Percentiles rank a stretch among this genome's conserved stretches.
Evolutionary conservation across 53 echinoderm and acorn worm genomes (phyloP).

Genomic region (Henricia sp.): DNA sequence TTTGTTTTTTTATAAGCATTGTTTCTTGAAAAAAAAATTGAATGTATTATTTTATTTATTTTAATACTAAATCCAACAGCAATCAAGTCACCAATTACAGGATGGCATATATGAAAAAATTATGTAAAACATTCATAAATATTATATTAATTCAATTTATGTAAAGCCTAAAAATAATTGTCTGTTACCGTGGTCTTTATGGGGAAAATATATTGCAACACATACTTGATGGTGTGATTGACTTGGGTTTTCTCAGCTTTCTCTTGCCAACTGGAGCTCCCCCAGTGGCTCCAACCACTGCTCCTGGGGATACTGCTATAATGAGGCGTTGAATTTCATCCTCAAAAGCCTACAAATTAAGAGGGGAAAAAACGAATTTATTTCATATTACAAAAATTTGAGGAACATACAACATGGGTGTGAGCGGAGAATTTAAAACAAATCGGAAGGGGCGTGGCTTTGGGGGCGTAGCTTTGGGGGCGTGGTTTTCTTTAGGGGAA

Average conservation of each 20-base stretch:
- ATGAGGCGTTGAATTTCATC: constrained; percentile 12
- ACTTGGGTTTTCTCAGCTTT: constrained; percentile 1
- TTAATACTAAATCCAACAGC: not conserved
- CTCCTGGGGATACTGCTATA: not conserved
- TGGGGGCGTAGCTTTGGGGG: no score
- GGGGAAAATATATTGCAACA: not conserved
- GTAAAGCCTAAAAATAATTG: not conserved
- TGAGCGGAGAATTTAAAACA: no score
- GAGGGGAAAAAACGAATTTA: no score
- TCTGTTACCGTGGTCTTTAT: not conserved
- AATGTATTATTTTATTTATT: not conserved
- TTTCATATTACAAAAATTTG: no score
- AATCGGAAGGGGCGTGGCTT: no score
- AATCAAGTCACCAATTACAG: not conserved
- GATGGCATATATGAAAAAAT: not conserved
- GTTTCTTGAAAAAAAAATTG: not conserved
- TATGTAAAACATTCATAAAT: not conserved
- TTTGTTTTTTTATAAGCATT: not conserved
- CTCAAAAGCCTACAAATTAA: constrained; percentile 24
- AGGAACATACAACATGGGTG: no score
- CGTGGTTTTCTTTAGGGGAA: no score
- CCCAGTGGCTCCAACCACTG: not conserved
- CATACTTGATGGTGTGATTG: not conserved
- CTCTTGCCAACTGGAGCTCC: not conserved
- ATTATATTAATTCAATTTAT: not conserved